Percentiles rank a stretch among this genome's conserved stretches.
Conservation (phyloP, 2,888 invertebrate genomes). For the Pyrrhosoma nymphula region DNA sequence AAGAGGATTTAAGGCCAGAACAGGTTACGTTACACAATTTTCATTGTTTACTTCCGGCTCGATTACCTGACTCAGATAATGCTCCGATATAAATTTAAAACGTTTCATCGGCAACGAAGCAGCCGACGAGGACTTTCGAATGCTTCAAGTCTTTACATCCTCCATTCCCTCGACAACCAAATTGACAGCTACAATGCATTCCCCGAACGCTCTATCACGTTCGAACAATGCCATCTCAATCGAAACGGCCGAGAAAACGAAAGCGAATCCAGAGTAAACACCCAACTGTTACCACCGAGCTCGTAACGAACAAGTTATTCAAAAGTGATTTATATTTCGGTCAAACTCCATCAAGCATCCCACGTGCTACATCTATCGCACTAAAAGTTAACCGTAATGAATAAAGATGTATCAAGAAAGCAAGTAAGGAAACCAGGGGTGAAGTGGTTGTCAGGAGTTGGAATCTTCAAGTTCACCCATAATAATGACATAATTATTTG, state of each 20-base stretch:
- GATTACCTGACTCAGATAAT: neutral
- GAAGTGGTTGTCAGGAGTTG: too few relatives aligned
- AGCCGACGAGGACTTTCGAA: conserved; percentile 1
- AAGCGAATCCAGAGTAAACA: neutral
- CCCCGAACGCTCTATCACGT: neutral
- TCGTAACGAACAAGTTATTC: neutral
- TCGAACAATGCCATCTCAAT: neutral
- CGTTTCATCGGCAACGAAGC: conserved; percentile 6
- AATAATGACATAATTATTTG: too few relatives aligned
- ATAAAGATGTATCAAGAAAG: too few relatives aligned
- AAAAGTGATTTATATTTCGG: neutral
- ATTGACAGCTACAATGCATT: neutral
- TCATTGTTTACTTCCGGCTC: conserved; percentile 3
- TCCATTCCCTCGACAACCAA: neutral
- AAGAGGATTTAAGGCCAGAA: neutral
- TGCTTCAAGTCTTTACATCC: neutral
- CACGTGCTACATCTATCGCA: too few relatives aligned
- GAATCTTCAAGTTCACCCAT: too few relatives aligned
- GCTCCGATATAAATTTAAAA: conserved; percentile 10
- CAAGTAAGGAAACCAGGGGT: too few relatives aligned
- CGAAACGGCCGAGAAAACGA: neutral
- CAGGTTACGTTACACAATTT: neutral
- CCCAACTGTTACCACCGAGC: neutral
- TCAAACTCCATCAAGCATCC: too few relatives aligned
- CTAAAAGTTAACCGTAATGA: too few relatives aligned